Percentiles rank a stretch among this genome's conserved stretches.
These are phyloP conservation scores for Orthosia cruda DNA, from an alignment of 2,888 invertebrate genomes.

Conservation along the genomic window DNA sequence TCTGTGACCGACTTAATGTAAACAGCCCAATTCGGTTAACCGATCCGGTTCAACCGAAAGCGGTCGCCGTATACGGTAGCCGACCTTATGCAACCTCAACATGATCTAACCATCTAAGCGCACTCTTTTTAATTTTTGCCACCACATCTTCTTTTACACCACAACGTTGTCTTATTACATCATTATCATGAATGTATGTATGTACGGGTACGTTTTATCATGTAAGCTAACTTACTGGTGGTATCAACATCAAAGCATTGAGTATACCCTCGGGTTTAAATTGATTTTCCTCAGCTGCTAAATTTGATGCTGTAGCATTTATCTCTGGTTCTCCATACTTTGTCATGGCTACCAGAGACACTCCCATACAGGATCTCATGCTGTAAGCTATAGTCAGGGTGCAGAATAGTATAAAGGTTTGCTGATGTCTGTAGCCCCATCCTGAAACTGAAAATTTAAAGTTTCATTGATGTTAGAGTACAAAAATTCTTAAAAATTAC, in stretches of 20 bases:
- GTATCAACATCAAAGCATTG: conserved; percentile 65
- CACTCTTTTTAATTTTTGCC: no score
- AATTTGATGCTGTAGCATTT: conserved; percentile 32
- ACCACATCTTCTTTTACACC: no score
- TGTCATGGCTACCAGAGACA: conserved; percentile 93
- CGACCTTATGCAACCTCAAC: no score
- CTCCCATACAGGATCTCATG: conserved; percentile 93
- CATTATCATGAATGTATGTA: no score
- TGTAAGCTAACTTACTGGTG: conserved; percentile 54
- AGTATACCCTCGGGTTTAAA: conserved; percentile 58
- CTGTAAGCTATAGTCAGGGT: conserved; percentile 92
- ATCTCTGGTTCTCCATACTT: conserved; percentile 49
- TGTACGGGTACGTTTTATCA: background rate
- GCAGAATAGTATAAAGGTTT: conserved; percentile 91
- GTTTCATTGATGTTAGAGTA: background rate
- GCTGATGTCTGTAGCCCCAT: conserved; percentile 91
- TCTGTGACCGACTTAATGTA: no score
- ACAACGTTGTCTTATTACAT: no score
- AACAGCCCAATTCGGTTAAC: no score
- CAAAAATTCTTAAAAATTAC: background rate
- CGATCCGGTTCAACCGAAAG: no score
- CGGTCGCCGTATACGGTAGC: no score
- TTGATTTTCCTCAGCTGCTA: conserved; percentile 23
- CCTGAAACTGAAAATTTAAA: conserved; percentile 70
- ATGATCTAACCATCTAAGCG: no score